Evolutionary conservation across 2,797 vertebrate species (phyloP).

Genomic region (Paratrypauchen microcephalus): DNA sequence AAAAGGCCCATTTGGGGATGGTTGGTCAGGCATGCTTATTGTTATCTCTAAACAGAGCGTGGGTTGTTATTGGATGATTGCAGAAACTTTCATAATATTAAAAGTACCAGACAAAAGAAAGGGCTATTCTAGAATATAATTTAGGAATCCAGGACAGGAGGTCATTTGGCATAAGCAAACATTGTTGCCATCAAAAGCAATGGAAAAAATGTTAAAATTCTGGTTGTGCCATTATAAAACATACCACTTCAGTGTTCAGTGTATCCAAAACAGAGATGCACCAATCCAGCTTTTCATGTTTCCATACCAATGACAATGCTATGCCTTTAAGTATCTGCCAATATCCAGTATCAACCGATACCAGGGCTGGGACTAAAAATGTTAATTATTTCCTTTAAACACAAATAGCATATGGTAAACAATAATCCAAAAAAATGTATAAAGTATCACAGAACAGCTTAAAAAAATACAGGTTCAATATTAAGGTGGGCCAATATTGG

Average conservation of each 20-base stretch:
- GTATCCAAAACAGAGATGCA: background rate
- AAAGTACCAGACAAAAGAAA: background rate
- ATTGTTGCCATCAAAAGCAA: background rate
- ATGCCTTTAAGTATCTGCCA: too few species aligned
- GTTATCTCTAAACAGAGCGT: background rate
- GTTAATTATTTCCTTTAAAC: too few species aligned
- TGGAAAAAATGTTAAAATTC: background rate
- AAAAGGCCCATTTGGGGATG: background rate
- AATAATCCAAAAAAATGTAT: too few species aligned
- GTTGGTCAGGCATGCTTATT: background rate
- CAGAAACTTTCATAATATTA: slow-evolving; percentile 1
- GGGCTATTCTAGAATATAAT: background rate
- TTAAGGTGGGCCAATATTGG: too few species aligned
- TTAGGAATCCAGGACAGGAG: background rate
- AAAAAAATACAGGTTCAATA: too few species aligned
- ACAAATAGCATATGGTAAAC: too few species aligned
- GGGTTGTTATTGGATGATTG: background rate
- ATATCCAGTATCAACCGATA: too few species aligned
- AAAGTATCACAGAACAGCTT: too few species aligned
- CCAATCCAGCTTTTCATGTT: too few species aligned
- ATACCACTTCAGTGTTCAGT: background rate
- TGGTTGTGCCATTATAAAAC: background rate
- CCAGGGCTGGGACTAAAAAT: too few species aligned
- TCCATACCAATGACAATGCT: too few species aligned
- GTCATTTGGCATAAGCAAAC: background rate